These are phyloP conservation scores for Leptobrachium leishanense DNA, from an alignment of 2,113 vertebrate species.

Conservation along the genomic window DNA sequence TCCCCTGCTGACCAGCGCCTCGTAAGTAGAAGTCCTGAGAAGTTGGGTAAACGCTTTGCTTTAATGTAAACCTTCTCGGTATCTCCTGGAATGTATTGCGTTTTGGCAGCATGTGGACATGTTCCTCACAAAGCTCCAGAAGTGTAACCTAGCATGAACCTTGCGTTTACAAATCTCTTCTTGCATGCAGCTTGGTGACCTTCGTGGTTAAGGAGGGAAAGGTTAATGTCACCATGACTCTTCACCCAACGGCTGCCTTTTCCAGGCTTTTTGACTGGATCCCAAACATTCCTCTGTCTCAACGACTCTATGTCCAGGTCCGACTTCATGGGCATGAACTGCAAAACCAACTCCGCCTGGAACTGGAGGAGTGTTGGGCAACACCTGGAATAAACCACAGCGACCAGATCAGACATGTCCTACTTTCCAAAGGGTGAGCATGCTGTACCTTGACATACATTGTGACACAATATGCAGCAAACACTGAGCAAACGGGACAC, in stretches of 20 bases:
- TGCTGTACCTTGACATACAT: too few species aligned
- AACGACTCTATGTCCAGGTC: conserved; percentile 55
- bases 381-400: conserved; percentile 8
- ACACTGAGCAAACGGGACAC: too few species aligned
- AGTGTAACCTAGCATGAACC: too few species aligned
- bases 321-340: conserved; percentile 58
- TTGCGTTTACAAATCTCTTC: background rate
- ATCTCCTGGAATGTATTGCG: too few species aligned
- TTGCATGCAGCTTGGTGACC: conserved; percentile 55
- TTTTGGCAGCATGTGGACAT: too few species aligned
- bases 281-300: accelerated
- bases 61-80: too few species aligned
- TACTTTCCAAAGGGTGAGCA: conserved; percentile 59
- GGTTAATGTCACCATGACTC: conserved; percentile 58
- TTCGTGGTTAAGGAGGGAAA: conserved; percentile 57
- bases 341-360: conserved; percentile 56
- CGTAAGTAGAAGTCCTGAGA: conserved; percentile 49
- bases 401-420: conserved; percentile 29
- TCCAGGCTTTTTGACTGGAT: conserved; percentile 37
- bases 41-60: too few species aligned
- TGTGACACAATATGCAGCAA: too few species aligned
- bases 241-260: conserved; percentile 54
- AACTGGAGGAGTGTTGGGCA: conserved; percentile 62
- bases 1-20: conserved; percentile 51
- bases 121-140: too few species aligned